Evolutionary conservation across 2,113 vertebrate species (phyloP).

Genomic region (Trematocara nigrifrons): DNA sequence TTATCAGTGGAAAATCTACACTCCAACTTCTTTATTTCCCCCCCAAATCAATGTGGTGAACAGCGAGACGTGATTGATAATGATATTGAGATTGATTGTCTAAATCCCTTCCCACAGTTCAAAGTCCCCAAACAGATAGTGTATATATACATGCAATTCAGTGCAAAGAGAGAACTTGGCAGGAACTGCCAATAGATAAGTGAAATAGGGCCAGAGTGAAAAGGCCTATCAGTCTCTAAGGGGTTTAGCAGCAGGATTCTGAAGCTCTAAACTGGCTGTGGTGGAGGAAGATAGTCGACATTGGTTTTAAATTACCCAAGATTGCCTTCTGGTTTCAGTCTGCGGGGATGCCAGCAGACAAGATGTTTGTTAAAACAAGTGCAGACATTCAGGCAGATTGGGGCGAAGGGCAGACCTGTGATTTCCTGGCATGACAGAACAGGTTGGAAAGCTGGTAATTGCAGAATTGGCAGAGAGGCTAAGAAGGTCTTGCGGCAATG

Average conservation of each 20-base stretch:
- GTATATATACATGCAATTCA: slow-evolving; percentile 75
- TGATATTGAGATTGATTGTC: slow-evolving; percentile 85
- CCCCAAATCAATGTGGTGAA: slow-evolving; percentile 77
- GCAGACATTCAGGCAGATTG: slow-evolving; percentile 65
- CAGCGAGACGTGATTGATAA: slow-evolving; percentile 80
- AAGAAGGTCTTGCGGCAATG: slow-evolving; percentile 56
- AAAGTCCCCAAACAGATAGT: slow-evolving; percentile 78
- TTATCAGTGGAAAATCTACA: slow-evolving; percentile 83
- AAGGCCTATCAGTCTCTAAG: slow-evolving; percentile 71
- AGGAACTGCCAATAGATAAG: slow-evolving; percentile 76
- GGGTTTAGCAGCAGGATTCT: slow-evolving; percentile 74
- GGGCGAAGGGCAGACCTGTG: slow-evolving; percentile 63
- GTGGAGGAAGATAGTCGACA: slow-evolving; percentile 66
- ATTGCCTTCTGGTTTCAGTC: slow-evolving; percentile 78
- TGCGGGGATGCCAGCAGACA: slow-evolving; percentile 64
- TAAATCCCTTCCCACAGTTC: slow-evolving; percentile 83
- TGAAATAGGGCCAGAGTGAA: slow-evolving; percentile 78
- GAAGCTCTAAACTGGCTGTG: slow-evolving; percentile 64
- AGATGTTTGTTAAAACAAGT: slow-evolving; percentile 78
- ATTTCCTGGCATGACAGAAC: slow-evolving; percentile 67
- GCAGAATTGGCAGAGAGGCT: slow-evolving; percentile 66
- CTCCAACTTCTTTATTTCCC: slow-evolving; percentile 78
- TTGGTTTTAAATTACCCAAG: slow-evolving; percentile 79
- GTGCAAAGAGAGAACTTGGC: slow-evolving; percentile 69
- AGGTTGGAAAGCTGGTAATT: slow-evolving; percentile 68